Evolutionary conservation across 2,888 invertebrate species (phyloP), one percentile per base, ranked within the genome.

Genomic region (Doris montereyensis): DNA sequence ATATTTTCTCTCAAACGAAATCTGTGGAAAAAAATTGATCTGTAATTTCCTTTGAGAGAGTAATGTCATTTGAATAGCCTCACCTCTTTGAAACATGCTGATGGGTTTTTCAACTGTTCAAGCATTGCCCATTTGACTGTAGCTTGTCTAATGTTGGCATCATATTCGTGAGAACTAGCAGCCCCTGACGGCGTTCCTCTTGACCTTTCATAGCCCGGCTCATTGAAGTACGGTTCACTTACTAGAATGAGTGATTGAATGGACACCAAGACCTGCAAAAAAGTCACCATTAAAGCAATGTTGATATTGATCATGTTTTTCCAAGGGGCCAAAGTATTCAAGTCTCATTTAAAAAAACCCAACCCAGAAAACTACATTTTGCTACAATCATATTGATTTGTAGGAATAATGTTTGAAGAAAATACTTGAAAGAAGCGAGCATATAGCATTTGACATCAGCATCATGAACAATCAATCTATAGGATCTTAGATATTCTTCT

Each of bases 41-140:
- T 52, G n/a, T 13, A 10, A 52, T 52, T 52, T 17, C 17, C 17
- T 52, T 10, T 13, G 10, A 52, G 10, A 10, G 10, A 17, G 10
- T 52, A 52, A 52, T 52, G n/a, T 52, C 10, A 13, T 10, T 17
- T 52, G 57, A 3, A 4, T 35, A 2, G 10, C 83, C 52, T n/a
- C 78, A 89, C 87, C 62, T 88, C 87, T 80, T 86, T 87, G 76
- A 98, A 97, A 92, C 97, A 97, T 60, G 96, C 95, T 90, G 96
- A 96, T 3, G 97, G 97, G 92, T 95, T 95, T 81, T 95, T 93
- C 85, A 98, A 94, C 91, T 97, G 97, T 92, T 98, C 97, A 83
- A 98, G 93, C 97, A 98, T 97, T 83, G 97, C 97, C 97, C 97
- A 98, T 90, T 96, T 95, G 83, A 96, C 97, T 84, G 96, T 97